Percentiles rank a stretch among this genome's conserved stretches.
These are phyloP conservation scores for Andrena marginata DNA, from an alignment of 2,888 invertebrate species.

Conservation along the genomic window DNA sequence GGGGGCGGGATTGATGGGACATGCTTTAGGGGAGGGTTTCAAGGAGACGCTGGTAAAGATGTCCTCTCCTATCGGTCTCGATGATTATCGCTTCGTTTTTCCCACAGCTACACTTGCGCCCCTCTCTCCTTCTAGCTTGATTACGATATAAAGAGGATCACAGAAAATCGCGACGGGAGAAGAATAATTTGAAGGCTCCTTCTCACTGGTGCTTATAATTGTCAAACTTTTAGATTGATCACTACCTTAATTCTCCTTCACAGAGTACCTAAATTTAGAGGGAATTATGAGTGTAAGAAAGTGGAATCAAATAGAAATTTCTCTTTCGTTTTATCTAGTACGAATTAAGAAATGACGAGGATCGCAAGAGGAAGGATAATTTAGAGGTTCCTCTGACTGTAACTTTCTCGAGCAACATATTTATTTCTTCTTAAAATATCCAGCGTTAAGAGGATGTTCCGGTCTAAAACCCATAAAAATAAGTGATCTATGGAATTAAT, in stretches of 20 bases:
- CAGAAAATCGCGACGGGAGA: background rate
- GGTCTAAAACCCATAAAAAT: no score
- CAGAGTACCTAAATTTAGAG: background rate
- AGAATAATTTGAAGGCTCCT: slow-evolving; percentile 9
- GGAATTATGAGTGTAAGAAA: background rate
- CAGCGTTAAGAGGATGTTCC: no score
- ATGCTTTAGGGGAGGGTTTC: background rate
- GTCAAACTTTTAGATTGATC: background rate
- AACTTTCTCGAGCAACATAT: no score
- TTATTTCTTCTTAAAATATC: no score
- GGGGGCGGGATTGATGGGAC: slow-evolving; percentile 10
- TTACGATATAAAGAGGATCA: slow-evolving; percentile 27
- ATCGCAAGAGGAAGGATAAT: no score
- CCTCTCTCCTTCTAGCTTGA: background rate
- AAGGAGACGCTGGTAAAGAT: slow-evolving; percentile 1
- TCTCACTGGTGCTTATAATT: background rate
- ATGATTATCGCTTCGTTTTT: slow-evolving; percentile 18
- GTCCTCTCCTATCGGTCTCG: background rate
- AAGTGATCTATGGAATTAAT: no score
- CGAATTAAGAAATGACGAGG: no score
- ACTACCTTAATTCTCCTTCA: background rate
- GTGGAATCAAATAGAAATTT: no score
- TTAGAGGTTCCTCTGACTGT: no score
- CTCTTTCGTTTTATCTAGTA: no score
- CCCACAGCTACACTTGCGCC: background rate